A percentile compares a stretch with the other conserved stretches of the same genome.
Conservation (phyloP, 2,888 invertebrate genomes). For the Helicoverpa assulta region DNA sequence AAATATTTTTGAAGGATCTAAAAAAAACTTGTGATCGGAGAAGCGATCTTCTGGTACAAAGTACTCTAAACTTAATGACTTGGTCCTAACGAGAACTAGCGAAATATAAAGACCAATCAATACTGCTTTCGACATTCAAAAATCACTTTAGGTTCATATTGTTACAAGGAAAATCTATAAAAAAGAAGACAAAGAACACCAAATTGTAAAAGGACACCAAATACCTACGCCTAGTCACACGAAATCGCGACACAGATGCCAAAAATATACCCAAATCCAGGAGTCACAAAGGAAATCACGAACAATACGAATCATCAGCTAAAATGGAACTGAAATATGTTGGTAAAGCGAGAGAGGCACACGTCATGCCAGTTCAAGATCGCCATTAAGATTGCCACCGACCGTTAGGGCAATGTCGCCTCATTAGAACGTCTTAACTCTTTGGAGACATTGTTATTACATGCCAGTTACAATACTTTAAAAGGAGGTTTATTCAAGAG, state of each 20-base stretch:
- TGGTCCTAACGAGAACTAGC: neutral
- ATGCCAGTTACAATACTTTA: conserved; percentile 45
- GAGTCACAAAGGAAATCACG: conserved; percentile 34
- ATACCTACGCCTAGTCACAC: conserved; percentile 19
- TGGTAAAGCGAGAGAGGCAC: conserved; percentile 44
- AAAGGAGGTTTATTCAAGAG: conserved; percentile 40
- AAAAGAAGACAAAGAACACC: neutral
- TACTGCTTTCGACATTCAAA: neutral
- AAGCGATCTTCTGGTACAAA: neutral
- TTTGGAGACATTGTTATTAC: conserved; percentile 46
- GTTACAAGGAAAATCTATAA: neutral
- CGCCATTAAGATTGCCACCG: conserved; percentile 66
- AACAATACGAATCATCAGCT: conserved; percentile 50
- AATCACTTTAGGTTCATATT: neutral
- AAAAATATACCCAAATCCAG: conserved; percentile 35
- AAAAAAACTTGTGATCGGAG: neutral
- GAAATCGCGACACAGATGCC: conserved; percentile 22
- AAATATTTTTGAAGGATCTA: neutral
- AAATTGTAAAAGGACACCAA: conserved; percentile 18
- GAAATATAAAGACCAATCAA: neutral
- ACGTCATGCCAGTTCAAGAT: conserved; percentile 66
- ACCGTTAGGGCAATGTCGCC: conserved; percentile 66
- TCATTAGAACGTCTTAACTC: conserved; percentile 60
- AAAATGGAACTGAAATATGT: conserved; percentile 49
- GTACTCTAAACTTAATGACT: neutral